Evolutionary conservation across 2,888 invertebrate genomes (phyloP).

Genomic region (Graphium colonna): DNA sequence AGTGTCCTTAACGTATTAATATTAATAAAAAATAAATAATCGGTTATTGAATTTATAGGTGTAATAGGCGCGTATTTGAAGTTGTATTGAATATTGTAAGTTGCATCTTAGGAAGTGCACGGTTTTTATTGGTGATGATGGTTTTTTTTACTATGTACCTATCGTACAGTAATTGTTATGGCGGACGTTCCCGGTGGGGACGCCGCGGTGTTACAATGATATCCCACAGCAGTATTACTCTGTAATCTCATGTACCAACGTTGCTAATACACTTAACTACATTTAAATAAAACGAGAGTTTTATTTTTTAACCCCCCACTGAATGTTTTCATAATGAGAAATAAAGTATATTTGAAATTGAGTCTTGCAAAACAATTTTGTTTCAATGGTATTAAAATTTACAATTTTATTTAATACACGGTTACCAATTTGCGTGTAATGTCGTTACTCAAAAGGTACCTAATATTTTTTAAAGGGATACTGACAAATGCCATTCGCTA

Average conservation of each 20-base stretch:
- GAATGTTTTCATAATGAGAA: too few species aligned
- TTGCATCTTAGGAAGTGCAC: conserved; percentile 66
- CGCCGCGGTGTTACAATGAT: conserved; percentile 51
- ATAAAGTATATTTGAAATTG: too few species aligned
- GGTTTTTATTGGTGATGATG: conserved; percentile 58
- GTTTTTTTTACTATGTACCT: conserved; percentile 65
- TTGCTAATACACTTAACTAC: conserved; percentile 80
- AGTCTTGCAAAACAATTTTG: too few species aligned
- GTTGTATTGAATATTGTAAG: conserved; percentile 53
- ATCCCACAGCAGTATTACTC: conserved; percentile 75
- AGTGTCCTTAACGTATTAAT: conserved; percentile 53
- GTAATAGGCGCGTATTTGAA: conserved; percentile 63
- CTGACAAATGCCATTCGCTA: too few species aligned
- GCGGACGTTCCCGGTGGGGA: conserved; percentile 42
- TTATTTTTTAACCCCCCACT: conserved; percentile 31
- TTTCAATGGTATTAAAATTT: too few species aligned
- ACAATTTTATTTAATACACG: too few species aligned
- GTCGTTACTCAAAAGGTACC: too few species aligned
- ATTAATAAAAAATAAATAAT: conserved; percentile 34
- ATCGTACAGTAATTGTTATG: conserved; percentile 58
- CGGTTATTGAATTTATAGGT: conserved; percentile 76
- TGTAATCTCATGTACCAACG: conserved; percentile 79
- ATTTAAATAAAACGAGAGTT: conserved; percentile 61
- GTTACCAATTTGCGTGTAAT: too few species aligned
- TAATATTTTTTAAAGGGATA: too few species aligned